Conservation (phyloP, 2,113 vertebrate genomes). For the Anser brachyrhynchus region DNA sequence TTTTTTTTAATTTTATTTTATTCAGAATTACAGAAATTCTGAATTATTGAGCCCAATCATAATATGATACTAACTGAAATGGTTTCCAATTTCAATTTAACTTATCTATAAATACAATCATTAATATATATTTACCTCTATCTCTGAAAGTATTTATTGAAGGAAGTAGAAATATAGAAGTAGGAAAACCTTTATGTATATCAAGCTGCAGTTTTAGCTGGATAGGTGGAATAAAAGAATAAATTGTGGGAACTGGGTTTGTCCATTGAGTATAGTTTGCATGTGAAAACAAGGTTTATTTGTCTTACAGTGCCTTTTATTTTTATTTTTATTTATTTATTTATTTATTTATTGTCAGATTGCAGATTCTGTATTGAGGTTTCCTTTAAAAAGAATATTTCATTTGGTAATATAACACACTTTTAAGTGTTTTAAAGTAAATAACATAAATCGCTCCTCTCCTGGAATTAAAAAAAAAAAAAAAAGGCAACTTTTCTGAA, state of each 20-base stretch:
- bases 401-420: accelerated
- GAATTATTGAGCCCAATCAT: background rate
- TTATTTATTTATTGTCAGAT: background rate
- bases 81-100: background rate
- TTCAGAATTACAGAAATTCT: background rate
- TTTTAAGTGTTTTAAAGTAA: background rate
- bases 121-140: background rate
- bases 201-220: background rate
- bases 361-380: background rate
- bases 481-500: background rate
- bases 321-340: too few relatives aligned
- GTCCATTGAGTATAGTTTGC: accelerated
- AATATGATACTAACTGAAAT: background rate
- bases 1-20: background rate
- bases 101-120: background rate
- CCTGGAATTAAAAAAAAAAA: background rate
- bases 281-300: background rate
- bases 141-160: background rate
- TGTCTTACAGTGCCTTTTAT: background rate
- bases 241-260: background rate
- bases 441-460: background rate
- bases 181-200: background rate
- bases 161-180: background rate
- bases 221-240: background rate
- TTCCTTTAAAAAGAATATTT: background rate